Evolutionary conservation across 2,113 vertebrate genomes (phyloP).

Genomic region (Monarcha castaneiventris): DNA sequence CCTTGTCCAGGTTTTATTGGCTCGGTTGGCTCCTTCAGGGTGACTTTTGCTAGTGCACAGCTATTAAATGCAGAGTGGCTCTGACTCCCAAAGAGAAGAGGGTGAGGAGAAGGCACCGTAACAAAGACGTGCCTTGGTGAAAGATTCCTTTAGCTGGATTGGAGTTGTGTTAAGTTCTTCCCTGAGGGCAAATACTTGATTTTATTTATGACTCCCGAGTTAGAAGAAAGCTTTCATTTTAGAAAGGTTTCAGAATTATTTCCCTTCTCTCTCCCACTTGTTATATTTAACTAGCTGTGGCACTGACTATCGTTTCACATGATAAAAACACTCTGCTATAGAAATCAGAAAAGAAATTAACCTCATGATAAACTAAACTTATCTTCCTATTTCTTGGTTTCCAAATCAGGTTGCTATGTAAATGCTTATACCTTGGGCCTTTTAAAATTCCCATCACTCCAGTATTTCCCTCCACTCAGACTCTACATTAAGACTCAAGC

Average conservation of each 20-base stretch:
- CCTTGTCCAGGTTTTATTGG: neutral
- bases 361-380: neutral
- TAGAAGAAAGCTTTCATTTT: constrained; percentile 28
- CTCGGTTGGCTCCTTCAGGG: neutral
- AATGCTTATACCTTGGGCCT: neutral
- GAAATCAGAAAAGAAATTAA: neutral
- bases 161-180: neutral
- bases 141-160: neutral
- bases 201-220: constrained; percentile 37
- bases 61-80: neutral
- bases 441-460: constrained; percentile 8
- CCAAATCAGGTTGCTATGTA: neutral
- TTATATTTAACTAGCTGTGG: constrained; percentile 20
- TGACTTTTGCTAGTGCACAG: neutral
- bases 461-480: neutral
- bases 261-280: neutral
- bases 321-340: neutral
- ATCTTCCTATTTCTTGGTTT: neutral
- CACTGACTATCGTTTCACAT: neutral
- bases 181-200: constrained; percentile 26
- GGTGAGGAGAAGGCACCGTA: neutral
- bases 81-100: neutral
- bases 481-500: neutral
- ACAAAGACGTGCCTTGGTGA: neutral
- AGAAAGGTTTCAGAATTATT: neutral